Conservation (phyloP, 2,113 vertebrate genomes). For the Apaloderma vittatum region DNA sequence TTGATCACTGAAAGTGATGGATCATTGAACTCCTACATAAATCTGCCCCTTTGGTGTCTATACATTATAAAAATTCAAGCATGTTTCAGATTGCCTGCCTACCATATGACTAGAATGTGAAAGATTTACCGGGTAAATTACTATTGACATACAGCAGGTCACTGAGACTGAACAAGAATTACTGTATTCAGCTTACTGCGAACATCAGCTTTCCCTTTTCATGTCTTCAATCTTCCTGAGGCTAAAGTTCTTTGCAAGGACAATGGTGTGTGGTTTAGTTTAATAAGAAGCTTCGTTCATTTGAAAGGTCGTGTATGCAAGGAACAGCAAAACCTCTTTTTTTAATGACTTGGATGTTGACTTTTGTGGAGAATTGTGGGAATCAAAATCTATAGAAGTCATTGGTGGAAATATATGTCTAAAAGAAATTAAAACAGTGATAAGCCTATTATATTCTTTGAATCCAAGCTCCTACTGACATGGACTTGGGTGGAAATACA, state of each 20-base stretch:
- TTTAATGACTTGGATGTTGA: not conserved
- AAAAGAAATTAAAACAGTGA: not conserved
- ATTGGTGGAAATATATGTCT: not conserved
- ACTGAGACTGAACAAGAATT: not conserved
- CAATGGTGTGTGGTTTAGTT: not conserved
- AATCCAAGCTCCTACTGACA: not conserved
- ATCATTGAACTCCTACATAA: not conserved
- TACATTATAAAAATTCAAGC: not conserved
- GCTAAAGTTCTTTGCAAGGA: conserved; percentile 19
- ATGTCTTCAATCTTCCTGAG: conserved; percentile 18
- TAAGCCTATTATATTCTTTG: not conserved
- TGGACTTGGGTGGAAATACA: not conserved
- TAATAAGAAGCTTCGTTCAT: not conserved
- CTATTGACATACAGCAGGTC: not conserved
- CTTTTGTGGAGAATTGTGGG: not conserved
- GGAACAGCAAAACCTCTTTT: not conserved
- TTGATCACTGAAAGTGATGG: not conserved
- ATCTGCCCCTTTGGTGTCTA: not conserved
- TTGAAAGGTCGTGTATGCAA: conserved; percentile 26
- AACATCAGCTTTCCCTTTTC: conserved; percentile 18
- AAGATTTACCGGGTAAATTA: not conserved
- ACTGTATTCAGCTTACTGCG: not conserved
- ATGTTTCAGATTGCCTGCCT: not conserved
- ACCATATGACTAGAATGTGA: not conserved
- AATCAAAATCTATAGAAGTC: not conserved